Percentiles rank a stretch among this genome's conserved stretches.
These are phyloP conservation scores for Odontocolon sp. DNA, from an alignment of 2,888 invertebrate genomes.

Conservation along the genomic window DNA sequence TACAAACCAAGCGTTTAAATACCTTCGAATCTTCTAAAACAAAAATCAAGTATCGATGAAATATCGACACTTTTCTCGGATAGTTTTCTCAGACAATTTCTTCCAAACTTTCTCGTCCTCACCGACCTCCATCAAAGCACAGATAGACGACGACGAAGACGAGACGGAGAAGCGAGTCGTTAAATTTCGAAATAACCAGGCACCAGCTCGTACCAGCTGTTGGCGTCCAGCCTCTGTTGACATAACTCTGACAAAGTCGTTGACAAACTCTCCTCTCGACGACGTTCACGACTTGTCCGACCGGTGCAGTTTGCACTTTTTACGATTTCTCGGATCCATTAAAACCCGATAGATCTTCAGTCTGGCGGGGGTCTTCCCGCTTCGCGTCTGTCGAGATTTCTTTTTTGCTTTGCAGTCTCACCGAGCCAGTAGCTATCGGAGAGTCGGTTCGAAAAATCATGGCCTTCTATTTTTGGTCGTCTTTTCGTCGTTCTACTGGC, in stretches of 20 bases:
- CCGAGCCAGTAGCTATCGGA: slow-evolving; percentile 8
- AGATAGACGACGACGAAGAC: slow-evolving; percentile 33
- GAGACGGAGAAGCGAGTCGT: slow-evolving; percentile 65
- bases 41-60: background rate
- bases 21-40: background rate
- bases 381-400: slow-evolving; percentile 14
- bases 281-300: no score
- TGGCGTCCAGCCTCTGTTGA: slow-evolving; percentile 77
- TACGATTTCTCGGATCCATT: slow-evolving; percentile 76
- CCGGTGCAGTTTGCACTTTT: slow-evolving; percentile 71
- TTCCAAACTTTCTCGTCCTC: background rate
- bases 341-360: slow-evolving; percentile 77
- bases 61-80: background rate
- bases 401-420: slow-evolving; percentile 6
- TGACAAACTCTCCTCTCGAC: slow-evolving; percentile 76
- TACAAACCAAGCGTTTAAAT: slow-evolving; percentile 16
- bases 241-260: slow-evolving; percentile 79
- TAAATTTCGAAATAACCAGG: slow-evolving; percentile 76
- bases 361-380: slow-evolving; percentile 18
- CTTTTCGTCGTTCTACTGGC: slow-evolving; percentile 43
- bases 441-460: slow-evolving; percentile 37
- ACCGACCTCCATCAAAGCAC: background rate
- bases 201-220: slow-evolving; percentile 75
- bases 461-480: slow-evolving; percentile 56
- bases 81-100: background rate